Evolutionary conservation across 37 sponge, comb jelly and placozoan genomes (phyloP).

Genomic region (Aplysina aerophoba): DNA sequence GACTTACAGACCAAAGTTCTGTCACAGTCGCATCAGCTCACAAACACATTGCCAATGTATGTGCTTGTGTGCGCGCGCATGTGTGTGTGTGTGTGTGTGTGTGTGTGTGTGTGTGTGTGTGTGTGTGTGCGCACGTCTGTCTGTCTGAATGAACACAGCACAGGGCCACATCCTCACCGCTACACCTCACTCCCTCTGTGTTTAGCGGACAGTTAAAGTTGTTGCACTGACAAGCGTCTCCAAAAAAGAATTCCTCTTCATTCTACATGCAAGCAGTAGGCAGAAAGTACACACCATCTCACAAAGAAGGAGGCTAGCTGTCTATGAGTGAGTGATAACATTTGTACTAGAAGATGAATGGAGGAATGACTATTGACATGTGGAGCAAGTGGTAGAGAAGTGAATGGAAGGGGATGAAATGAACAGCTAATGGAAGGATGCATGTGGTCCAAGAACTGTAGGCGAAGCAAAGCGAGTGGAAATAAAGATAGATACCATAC

Average conservation of each 20-base stretch:
- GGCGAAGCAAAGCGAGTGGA: no score
- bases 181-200: constrained; percentile 10
- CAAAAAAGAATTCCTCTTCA: constrained; percentile 42
- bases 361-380: no score
- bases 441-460: no score
- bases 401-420: no score
- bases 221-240: constrained; percentile 69
- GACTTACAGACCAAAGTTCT: background rate
- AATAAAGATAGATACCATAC: no score
- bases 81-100: constrained; percentile 19
- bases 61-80: background rate
- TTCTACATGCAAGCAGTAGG: background rate
- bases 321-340: no score
- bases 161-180: background rate
- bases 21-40: background rate
- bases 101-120: constrained; percentile 17
- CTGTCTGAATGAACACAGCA: background rate
- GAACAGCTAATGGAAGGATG: no score
- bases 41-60: background rate
- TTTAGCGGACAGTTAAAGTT: constrained; percentile 42
- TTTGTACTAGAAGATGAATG: no score
- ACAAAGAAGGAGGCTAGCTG: no score
- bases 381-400: no score
- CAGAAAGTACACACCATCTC: background rate
- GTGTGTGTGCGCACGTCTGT: constrained; percentile 5